Evolutionary conservation across 2,113 vertebrate species (phyloP).

Genomic region (Nipponia nippon): DNA sequence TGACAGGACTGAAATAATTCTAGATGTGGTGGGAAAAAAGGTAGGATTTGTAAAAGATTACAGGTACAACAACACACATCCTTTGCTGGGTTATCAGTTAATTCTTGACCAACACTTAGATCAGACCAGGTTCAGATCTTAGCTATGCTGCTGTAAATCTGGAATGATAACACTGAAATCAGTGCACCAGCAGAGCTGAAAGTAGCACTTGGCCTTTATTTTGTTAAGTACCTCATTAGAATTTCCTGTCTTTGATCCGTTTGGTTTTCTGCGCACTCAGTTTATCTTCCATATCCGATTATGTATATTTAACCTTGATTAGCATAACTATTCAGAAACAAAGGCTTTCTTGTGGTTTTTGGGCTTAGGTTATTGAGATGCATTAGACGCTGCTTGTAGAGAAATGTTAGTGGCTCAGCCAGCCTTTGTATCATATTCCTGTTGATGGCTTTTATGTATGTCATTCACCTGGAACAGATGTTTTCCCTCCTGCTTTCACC

Average conservation of each 20-base stretch:
- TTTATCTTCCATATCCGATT: not conserved
- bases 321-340: not conserved
- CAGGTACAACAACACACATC: not conserved
- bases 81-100: not conserved
- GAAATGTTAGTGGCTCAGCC: not conserved
- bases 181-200: not conserved
- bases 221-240: not conserved
- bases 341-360: not conserved
- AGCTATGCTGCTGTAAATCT: not conserved
- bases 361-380: not conserved
- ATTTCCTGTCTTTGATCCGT: not conserved
- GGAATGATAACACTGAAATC: not conserved
- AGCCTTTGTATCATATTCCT: not conserved
- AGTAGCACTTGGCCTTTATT: not conserved
- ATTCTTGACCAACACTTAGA: not conserved
- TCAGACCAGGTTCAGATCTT: not conserved
- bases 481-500: not conserved
- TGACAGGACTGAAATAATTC: not conserved
- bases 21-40: not conserved
- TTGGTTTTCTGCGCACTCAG: not conserved
- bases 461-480: slow-evolving; percentile 16
- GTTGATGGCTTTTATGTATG: not conserved
- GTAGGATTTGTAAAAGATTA: not conserved
- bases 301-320: not conserved
- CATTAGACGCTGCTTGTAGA: not conserved